Conservation (phyloP, 2,797 vertebrate species). For the Holocentrus rufus region DNA sequence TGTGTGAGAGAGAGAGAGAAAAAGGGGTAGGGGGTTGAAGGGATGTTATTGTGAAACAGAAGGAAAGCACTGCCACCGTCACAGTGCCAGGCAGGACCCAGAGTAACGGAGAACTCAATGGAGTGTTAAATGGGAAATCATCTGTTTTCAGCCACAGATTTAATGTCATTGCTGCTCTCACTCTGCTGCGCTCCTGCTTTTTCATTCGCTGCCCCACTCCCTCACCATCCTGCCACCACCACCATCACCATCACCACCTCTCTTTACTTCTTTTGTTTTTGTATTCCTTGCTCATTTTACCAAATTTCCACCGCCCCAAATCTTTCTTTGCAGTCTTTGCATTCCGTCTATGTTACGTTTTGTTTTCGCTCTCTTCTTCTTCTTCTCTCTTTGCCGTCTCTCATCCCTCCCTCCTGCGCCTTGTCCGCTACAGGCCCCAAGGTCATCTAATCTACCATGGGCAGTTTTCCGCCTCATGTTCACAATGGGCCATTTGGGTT, state of each 20-base stretch:
- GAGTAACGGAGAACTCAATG: constrained; percentile 86
- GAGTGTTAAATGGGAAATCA: constrained; percentile 92
- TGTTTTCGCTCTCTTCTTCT: no score
- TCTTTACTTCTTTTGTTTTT: constrained; percentile 53
- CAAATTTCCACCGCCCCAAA: constrained; percentile 20
- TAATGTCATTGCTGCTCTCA: constrained; percentile 83
- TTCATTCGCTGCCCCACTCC: constrained; percentile 37
- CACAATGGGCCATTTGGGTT: constrained; percentile 80
- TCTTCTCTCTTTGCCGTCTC: background rate
- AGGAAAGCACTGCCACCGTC: constrained; percentile 73
- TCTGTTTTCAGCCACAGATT: constrained; percentile 88
- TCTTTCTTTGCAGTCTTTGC: constrained; percentile 11
- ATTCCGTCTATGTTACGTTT: no score
- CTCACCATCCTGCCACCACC: constrained; percentile 6
- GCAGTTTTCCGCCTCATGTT: constrained; percentile 70
- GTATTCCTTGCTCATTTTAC: constrained; percentile 4
- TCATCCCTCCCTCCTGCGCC: background rate
- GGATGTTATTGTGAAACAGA: constrained; percentile 74
- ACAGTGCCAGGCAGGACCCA: constrained; percentile 73
- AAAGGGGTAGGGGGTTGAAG: constrained; percentile 59
- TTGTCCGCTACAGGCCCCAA: constrained; percentile 51
- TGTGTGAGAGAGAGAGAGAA: no score
- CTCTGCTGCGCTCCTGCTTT: constrained; percentile 52
- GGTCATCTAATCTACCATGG: constrained; percentile 66
- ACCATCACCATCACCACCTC: no score